Percentiles rank a stretch among this genome's conserved stretches.
These are phyloP conservation scores for Euphydryas editha DNA, from an alignment of 2,888 invertebrate genomes.

Conservation along the genomic window DNA sequence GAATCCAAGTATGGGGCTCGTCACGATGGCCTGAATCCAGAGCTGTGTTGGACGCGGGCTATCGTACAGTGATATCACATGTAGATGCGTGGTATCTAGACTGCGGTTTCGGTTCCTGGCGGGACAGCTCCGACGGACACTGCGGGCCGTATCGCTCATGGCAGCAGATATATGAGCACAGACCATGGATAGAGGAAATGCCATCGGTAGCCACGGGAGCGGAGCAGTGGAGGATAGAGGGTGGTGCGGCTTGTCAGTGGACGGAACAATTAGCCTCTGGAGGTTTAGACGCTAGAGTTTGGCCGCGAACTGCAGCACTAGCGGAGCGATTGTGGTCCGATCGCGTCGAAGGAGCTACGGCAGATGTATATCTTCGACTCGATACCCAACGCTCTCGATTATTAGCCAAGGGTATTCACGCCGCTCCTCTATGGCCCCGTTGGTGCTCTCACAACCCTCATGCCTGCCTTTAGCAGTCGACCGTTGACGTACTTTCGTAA, in stretches of 20 bases:
- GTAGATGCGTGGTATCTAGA: conserved; percentile 95
- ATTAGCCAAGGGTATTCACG: conserved; percentile 84
- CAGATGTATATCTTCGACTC: conserved; percentile 87
- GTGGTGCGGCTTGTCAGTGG: conserved; percentile 94
- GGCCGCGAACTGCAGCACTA: conserved; percentile 92
- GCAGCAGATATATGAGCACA: conserved; percentile 93
- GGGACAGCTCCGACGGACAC: conserved; percentile 92
- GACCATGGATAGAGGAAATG: conserved; percentile 86
- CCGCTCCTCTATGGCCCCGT: conserved; percentile 89
- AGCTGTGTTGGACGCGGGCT: conserved; percentile 90
- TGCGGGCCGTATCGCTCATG: conserved; percentile 94
- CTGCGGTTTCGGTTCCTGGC: conserved; percentile 94
- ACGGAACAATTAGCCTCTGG: conserved; percentile 91
- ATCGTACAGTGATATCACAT: conserved; percentile 90
- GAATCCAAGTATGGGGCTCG: conserved; percentile 92
- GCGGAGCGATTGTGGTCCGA: conserved; percentile 92
- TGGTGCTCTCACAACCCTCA: conserved; percentile 91
- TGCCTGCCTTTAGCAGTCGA: conserved; percentile 83
- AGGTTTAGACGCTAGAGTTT: conserved; percentile 90
- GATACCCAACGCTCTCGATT: conserved; percentile 87
- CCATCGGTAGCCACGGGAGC: conserved; percentile 58
- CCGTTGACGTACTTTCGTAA: neutral
- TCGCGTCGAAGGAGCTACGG: conserved; percentile 75
- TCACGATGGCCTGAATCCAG: conserved; percentile 92
- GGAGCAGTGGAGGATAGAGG: conserved; percentile 83